These are phyloP conservation scores for Aradus depressus DNA, from an alignment of 2,888 invertebrate genomes.

Conservation along the genomic window DNA sequence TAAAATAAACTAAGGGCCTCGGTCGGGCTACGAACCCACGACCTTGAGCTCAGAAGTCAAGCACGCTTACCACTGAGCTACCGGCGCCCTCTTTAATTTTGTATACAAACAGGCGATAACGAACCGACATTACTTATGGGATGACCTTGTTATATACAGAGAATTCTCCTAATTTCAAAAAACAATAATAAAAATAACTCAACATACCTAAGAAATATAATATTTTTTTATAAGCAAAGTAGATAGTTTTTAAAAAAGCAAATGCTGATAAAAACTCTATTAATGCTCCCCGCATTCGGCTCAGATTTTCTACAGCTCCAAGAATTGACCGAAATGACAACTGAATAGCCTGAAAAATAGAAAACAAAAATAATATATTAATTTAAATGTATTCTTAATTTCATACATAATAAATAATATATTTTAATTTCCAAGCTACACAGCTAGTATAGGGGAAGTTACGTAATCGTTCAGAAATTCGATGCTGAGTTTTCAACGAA, in stretches of 20 bases:
- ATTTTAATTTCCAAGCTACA: not conserved
- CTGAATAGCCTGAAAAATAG: slow-evolving; percentile 54
- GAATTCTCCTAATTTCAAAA: too few species aligned
- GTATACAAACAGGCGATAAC: too few species aligned
- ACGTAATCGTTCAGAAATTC: too few species aligned
- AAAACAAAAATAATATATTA: not conserved
- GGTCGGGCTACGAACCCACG: too few species aligned
- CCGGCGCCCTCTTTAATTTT: too few species aligned
- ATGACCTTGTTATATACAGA: too few species aligned
- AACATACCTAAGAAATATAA: slow-evolving; percentile 17
- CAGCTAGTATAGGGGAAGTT: too few species aligned
- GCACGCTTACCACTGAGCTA: too few species aligned
- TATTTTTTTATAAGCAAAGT: slow-evolving; percentile 18
- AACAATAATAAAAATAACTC: not conserved
- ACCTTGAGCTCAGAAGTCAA: too few species aligned
- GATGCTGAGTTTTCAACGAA: too few species aligned
- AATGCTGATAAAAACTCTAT: slow-evolving; percentile 79
- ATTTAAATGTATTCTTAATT: not conserved
- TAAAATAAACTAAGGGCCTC: too few species aligned
- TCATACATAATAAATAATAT: not conserved
- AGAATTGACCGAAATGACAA: slow-evolving; percentile 91
- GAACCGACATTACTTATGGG: too few species aligned
- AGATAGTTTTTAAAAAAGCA: slow-evolving; percentile 49
- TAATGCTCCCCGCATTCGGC: slow-evolving; percentile 68
- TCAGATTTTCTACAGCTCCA: slow-evolving; percentile 92